These are phyloP conservation scores for Ceratina australensis DNA, from an alignment of 1,140 invertebrate genomes.

Conservation along the genomic window DNA sequence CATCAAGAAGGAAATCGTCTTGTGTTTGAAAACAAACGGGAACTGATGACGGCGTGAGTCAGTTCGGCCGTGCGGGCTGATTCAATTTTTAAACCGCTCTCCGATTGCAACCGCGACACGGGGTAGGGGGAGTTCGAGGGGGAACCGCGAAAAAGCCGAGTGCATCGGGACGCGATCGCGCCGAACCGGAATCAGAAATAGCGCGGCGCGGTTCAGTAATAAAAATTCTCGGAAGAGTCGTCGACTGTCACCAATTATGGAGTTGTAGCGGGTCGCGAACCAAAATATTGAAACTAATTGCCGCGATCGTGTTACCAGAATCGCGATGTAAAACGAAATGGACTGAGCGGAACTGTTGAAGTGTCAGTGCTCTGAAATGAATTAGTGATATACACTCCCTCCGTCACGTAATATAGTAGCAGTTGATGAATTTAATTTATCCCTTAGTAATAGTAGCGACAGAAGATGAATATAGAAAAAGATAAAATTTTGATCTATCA, in stretches of 20 bases:
- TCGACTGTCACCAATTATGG: slow-evolving; percentile 46
- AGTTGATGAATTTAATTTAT: too few species aligned
- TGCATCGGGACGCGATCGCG: slow-evolving; percentile 12
- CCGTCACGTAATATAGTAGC: too few species aligned
- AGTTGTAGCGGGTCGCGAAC: neutral
- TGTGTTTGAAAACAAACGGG: slow-evolving; percentile 17
- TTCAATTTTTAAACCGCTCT: slow-evolving; percentile 56
- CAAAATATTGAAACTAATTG: slow-evolving; percentile 46
- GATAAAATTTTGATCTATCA: too few species aligned
- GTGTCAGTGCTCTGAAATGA: neutral
- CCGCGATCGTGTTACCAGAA: slow-evolving; percentile 34
- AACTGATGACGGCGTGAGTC: slow-evolving; percentile 32
- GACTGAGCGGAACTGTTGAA: too few species aligned
- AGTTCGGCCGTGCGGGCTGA: slow-evolving; percentile 25
- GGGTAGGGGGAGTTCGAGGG: neutral
- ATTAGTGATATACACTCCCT: neutral
- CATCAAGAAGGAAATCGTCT: too few species aligned
- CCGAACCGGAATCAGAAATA: slow-evolving; percentile 36
- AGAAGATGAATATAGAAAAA: too few species aligned
- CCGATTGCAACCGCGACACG: neutral
- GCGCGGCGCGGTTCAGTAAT: slow-evolving; percentile 19
- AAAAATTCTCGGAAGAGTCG: slow-evolving; percentile 38
- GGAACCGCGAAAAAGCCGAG: slow-evolving; percentile 8
- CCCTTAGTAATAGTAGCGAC: too few species aligned
- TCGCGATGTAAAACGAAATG: neutral